Evolutionary conservation across 2,113 vertebrate genomes (phyloP), one percentile per base, ranked within the genome.

Genomic region (Ceyx cyanopectus): DNA sequence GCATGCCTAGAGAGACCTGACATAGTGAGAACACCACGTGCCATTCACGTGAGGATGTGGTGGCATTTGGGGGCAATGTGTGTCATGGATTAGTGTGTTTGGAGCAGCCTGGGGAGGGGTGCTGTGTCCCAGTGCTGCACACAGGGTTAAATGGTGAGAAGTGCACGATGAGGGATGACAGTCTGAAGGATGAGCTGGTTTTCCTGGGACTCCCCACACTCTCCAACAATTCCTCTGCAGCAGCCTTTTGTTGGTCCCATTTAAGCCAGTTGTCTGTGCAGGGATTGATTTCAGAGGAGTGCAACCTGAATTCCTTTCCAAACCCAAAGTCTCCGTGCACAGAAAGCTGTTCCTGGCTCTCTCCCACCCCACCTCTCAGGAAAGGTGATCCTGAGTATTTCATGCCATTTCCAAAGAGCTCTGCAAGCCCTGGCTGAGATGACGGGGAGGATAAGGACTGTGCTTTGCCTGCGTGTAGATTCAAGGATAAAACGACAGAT

Each of bases 401-500:
- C 32, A 58, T 27, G 60, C 74, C 63, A 2, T 72, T 81, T 66
- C 30, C 48, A 74, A 53, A 2, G 13, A 1, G 46, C 89, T 90
- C 84, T 80, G 91, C 76, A 32, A 94, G 85, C 73, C 74, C 56
- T 75, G 7, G 1, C 43, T 0, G 54, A 43, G 84, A n/a, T 50
- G 30, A 9, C 34, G 10, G 89, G 0, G 32, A 54, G 58, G 87
- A 56, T 7, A 12, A 76, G 57, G 65, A 40, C 70, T 24, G 6
- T 22, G 7, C 75, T 85, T 88, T 16, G 23, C 78, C 94, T 51
- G 91, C 61, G 7, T 68, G 87, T 84, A 83, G 92, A 96, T 79
- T 89, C 65, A 93, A 93, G 94, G 95, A 81, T 94, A 81, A 95
- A 95, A 78, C 94, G 72, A 96, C 95, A 96, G 95, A 95, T 97